Percentiles rank a stretch among this genome's conserved stretches.
phyloP scores from a whole-genome alignment of 2,797 vertebrate genomes.

The Sardinella longiceps region DNA sequence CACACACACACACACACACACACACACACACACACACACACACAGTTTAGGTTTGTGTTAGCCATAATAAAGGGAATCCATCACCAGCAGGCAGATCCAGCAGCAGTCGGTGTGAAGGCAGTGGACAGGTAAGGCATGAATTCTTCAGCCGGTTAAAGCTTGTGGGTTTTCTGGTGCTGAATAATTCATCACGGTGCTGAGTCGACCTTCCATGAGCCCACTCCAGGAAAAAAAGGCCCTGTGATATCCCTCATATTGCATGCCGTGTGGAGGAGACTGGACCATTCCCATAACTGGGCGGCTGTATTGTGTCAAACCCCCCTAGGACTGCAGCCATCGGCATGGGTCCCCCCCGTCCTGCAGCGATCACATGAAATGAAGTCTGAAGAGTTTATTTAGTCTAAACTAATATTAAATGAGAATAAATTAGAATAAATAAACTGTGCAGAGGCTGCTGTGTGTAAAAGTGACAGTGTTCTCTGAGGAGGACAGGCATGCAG shows the following conservation, averaged over 20 bases:
- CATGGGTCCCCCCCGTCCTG: background rate
- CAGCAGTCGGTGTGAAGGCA: background rate
- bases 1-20: background rate
- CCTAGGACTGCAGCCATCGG: background rate
- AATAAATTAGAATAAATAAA: slow-evolving; percentile 47
- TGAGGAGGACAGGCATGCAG: background rate
- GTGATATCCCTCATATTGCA: slow-evolving; percentile 10
- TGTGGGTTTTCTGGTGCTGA: slow-evolving; percentile 21
- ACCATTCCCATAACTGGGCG: background rate
- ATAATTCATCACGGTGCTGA: background rate
- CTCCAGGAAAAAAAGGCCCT: background rate
- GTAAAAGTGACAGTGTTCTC: slow-evolving; percentile 41
- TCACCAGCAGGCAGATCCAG: background rate
- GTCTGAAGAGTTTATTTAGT: slow-evolving; percentile 47
- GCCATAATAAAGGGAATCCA: background rate
- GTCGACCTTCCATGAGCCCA: background rate
- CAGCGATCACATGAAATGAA: slow-evolving; percentile 35
- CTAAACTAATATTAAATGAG: slow-evolving; percentile 48
- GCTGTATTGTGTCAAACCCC: slow-evolving; percentile 22
- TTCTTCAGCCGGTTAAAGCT: background rate
- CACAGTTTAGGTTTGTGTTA: background rate
- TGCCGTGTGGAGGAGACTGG: background rate
- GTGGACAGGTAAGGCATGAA: slow-evolving; percentile 12
- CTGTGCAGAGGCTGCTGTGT: background rate
- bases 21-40: background rate